Conservation (phyloP, 1,140 invertebrate species). For the Helicoverpa armigera region DNA sequence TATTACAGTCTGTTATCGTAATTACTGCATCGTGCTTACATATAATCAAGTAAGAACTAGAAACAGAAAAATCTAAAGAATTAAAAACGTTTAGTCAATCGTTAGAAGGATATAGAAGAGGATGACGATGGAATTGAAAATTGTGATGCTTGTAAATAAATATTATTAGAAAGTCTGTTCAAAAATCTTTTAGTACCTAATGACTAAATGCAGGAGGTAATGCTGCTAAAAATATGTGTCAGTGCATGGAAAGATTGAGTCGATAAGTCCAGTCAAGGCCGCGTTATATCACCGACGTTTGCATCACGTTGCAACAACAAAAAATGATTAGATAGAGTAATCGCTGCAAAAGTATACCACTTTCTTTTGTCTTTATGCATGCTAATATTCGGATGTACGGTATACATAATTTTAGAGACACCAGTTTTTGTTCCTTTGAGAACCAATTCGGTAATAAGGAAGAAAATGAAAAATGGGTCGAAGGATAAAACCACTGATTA, state of each 20-base stretch:
- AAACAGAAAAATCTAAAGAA: neutral
- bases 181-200: neutral
- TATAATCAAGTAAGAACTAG: constrained; percentile 1
- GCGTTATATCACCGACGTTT: constrained; percentile 63
- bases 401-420: neutral
- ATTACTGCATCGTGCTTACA: constrained; percentile 30
- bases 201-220: neutral
- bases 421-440: neutral
- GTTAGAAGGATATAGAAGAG: neutral
- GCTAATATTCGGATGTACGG: neutral
- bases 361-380: constrained; percentile 20
- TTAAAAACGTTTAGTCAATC: neutral
- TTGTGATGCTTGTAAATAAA: neutral
- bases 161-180: neutral
- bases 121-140: neutral
- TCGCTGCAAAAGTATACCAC: constrained; percentile 44
- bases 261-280: constrained; percentile 71
- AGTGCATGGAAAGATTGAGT: constrained; percentile 55
- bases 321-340: constrained; percentile 72
- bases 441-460: neutral
- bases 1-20: constrained; percentile 23
- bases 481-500: neutral
- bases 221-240: constrained; percentile 55
- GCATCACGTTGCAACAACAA: constrained; percentile 62
- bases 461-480: neutral